Percentiles rank a stretch among this genome's conserved stretches.
Conservation (phyloP, 2,797 vertebrate species). For the Diglossa cyanea region DNA sequence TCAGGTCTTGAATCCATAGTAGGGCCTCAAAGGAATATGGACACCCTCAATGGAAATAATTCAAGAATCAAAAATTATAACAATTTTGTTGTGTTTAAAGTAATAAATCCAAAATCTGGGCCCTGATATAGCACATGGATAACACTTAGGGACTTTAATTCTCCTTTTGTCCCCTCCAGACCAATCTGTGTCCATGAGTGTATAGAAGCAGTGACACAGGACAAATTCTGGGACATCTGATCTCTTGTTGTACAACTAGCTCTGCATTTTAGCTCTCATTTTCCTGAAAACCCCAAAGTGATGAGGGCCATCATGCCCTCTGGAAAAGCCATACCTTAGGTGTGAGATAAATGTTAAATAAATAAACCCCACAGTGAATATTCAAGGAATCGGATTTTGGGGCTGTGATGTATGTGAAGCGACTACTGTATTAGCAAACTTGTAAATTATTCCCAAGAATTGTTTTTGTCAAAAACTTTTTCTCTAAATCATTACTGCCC, state of each 20-base stretch:
- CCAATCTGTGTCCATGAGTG: background rate
- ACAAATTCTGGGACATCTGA: background rate
- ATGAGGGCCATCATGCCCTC: background rate
- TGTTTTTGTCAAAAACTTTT: background rate
- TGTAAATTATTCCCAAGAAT: background rate
- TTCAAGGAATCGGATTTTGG: background rate
- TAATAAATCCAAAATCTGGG: background rate
- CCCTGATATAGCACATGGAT: background rate
- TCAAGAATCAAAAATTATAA: background rate
- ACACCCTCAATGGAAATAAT: background rate
- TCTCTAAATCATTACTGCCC: background rate
- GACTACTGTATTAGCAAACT: background rate
- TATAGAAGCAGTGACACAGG: background rate
- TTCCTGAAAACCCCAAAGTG: background rate
- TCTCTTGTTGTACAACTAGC: background rate
- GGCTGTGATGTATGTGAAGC: background rate
- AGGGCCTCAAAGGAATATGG: background rate
- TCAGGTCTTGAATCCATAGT: background rate
- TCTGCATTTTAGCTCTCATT: background rate
- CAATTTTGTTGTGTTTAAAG: background rate
- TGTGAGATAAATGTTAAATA: background rate
- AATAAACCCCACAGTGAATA: background rate
- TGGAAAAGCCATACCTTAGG: background rate
- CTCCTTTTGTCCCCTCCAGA: background rate
- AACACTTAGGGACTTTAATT: background rate